Evolutionary conservation across 2,888 invertebrate genomes (phyloP).

Genomic region (Halictus ligatus): DNA sequence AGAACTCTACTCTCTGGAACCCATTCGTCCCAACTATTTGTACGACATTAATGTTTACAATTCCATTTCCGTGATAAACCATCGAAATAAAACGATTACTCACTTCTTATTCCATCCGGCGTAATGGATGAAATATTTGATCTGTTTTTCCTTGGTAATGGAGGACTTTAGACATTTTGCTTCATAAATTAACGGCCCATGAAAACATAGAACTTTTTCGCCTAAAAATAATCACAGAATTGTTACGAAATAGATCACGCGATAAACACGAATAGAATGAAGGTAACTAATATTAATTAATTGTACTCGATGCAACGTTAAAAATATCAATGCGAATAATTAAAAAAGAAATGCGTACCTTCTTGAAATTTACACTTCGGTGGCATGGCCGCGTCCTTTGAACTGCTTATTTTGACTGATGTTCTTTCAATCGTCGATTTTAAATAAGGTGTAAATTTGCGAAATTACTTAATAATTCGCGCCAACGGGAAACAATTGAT

Average conservation of each 20-base stretch:
- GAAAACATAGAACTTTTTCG: constrained; percentile 96
- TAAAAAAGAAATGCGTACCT: constrained; percentile 84
- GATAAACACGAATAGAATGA: not conserved
- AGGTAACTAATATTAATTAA: constrained; percentile 21
- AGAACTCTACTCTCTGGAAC: constrained; percentile 88
- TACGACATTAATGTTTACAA: constrained; percentile 21
- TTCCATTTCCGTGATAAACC: not conserved
- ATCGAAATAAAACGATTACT: constrained; percentile 74
- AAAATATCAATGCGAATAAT: not conserved
- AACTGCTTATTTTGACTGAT: constrained; percentile 55
- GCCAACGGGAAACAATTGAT: constrained; percentile 51
- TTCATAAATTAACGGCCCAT: constrained; percentile 98
- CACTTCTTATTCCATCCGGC: constrained; percentile 99
- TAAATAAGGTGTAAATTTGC: constrained; percentile 30
- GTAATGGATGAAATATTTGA: constrained; percentile 97
- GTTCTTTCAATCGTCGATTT: constrained; percentile 30
- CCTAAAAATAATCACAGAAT: constrained; percentile 84
- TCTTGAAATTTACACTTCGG: constrained; percentile 91
- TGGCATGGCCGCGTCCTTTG: constrained; percentile 83
- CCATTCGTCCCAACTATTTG: constrained; percentile 86
- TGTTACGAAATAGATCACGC: constrained; percentile 11
- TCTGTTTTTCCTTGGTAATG: constrained; percentile 93
- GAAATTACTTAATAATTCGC: constrained; percentile 45
- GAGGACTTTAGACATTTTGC: constrained; percentile 96
- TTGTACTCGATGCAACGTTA: not conserved